Percentiles rank a stretch among this genome's conserved stretches.
These are phyloP conservation scores for Carassius auratus DNA, from an alignment of 2,113 vertebrate species.

Conservation along the genomic window DNA sequence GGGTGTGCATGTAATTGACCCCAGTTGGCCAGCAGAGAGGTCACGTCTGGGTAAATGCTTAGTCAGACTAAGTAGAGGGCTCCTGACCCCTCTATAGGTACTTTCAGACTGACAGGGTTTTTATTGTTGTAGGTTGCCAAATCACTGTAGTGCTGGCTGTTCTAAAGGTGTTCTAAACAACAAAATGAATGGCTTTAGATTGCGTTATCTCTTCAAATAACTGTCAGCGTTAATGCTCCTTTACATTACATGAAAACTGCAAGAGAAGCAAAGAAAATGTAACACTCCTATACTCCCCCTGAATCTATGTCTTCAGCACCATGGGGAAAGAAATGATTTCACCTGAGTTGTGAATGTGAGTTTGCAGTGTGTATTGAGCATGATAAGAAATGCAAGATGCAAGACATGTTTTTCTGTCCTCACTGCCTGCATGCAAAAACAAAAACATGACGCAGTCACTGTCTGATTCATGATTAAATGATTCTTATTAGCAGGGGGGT, in stretches of 20 bases:
- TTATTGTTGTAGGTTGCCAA: neutral
- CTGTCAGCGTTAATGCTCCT: neutral
- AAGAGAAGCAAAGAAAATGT: neutral
- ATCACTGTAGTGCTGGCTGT: neutral
- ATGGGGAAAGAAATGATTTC: neutral
- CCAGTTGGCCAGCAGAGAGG: constrained; percentile 39
- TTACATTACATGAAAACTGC: neutral
- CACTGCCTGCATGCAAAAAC: neutral
- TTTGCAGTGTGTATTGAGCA: neutral
- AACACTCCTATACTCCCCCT: neutral
- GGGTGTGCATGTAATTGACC: constrained; percentile 1
- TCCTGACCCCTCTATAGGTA: neutral
- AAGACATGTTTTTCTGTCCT: neutral
- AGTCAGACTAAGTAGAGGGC: constrained; percentile 43
- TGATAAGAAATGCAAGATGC: neutral
- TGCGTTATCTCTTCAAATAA: neutral
- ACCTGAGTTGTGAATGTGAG: neutral
- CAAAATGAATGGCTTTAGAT: neutral
- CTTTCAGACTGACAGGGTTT: neutral
- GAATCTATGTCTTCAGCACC: neutral
- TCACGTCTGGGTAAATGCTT: constrained; percentile 53
- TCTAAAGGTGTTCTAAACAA: neutral
- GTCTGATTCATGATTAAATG: neutral
- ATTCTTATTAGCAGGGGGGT: neutral
- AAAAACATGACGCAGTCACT: neutral